Evolutionary conservation across 2,113 vertebrate genomes (phyloP).

Genomic region (Toxostoma redivivum): DNA sequence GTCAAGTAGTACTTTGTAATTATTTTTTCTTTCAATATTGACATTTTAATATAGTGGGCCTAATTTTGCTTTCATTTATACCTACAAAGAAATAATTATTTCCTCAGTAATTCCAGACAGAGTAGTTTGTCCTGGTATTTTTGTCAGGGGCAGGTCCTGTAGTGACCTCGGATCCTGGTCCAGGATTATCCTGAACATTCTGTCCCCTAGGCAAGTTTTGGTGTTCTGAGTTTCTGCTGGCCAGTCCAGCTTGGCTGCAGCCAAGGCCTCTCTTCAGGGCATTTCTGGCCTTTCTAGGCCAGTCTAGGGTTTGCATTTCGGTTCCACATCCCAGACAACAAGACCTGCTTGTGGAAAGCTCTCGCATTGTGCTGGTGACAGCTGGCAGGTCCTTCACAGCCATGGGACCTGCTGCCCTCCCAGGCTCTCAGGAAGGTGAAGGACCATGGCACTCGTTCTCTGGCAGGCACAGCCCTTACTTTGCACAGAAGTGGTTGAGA

Average conservation of each 20-base stretch:
- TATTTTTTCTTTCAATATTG: not conserved
- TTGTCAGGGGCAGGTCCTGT: not conserved
- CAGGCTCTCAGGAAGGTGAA: not conserved
- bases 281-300: not conserved
- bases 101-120: not conserved
- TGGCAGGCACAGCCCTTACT: not conserved
- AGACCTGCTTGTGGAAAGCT: not conserved
- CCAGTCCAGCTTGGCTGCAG: not conserved
- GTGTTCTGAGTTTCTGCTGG: not conserved
- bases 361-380: not conserved
- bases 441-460: accelerated
- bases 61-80: not conserved
- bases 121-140: not conserved
- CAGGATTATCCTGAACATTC: not conserved
- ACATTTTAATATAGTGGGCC: not conserved
- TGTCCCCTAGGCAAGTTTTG: not conserved
- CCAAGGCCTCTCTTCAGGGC: not conserved
- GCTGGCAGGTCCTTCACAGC: not conserved
- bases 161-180: not conserved
- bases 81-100: not conserved
- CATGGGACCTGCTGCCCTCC: accelerated
- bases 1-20: not conserved
- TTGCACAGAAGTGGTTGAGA: not conserved
- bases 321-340: not conserved
- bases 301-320: not conserved